Evolutionary conservation across 2,113 vertebrate species (phyloP), one percentile per base, ranked within the genome.

Genomic region (Marcusenius ussheri): DNA sequence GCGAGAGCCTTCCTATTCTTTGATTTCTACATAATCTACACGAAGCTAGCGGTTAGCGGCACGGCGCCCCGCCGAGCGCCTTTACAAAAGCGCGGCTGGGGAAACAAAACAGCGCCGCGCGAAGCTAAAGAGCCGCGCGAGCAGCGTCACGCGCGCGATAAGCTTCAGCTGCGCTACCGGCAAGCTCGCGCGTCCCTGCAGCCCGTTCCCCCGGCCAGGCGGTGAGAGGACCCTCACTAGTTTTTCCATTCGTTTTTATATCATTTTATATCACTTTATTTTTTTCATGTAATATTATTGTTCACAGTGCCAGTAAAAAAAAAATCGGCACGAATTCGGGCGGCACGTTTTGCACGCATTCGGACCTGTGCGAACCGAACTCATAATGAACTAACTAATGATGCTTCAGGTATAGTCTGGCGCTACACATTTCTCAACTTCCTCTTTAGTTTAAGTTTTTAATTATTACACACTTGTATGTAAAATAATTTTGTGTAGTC

Each of bases 21-120:
- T 90, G 80, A 90, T 89, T 91, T 86, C 27, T 74, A 45, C 90
- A 70, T 50, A 91, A 91, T 91, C 58, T 91, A 74, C 90, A 91
- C 74, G 89, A 91, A 89, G 88, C 80, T 50, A 70, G 74, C 84
- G 77, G 88, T 50, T 39, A 91, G 88, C n/a, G 83, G 53, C 39
- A 13, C 13, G 80, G 86, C 46, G 46, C 88, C 88, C 90, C 80
- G 83, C 90, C 51, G 90, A 66, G 90, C 53, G 80, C 90, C 45
- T 91, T 89, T 89, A 91, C 80, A 89, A 89, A 86, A 89, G 90
- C 85, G 6, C 45, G 56, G 80, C 49, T 45, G 31, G 87, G 88
- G 42, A 85, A 66, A 90, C 87, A 88, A 90, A 90, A 88, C 90
- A 24, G 31, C 74, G 70, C 87, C n/a, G 90, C 56, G 49, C 74